Base-by-base conservation (phyloP, 2,888 invertebrate species). In the Lepidocyrtinus sp. region DNA sequence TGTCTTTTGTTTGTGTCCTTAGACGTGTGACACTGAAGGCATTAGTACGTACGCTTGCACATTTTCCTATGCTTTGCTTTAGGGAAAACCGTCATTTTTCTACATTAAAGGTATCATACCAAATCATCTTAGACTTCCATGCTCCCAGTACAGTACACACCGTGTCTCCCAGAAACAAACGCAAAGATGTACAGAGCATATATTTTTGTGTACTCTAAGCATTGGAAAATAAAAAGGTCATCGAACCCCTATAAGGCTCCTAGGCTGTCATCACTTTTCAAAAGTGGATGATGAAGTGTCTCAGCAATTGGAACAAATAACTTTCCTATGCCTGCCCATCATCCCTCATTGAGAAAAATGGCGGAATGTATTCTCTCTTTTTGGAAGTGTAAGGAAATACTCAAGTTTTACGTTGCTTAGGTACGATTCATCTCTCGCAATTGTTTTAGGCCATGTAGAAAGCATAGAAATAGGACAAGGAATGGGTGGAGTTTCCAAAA, bases 261-360 rank as follows among this genome's bases (percentile, higher is more conserved):
- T 5, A 12, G 9, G 55, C 22, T 59, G 59, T 59, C 59, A 59
- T 59, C 59, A 59, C 2, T 59, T 59, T n/a, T 15, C 7, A 59
- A 59, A 55, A 59, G 2, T 7, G 59, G 59, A 59, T 59, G 59
- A 59, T 59, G 59, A 59, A 59, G 22, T 21, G 59, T 21, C 59
- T 59, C 59, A 1, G 12, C 59, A 21, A 21, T 21, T 9, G 1
- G 59, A 59, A 2, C 2, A 3, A 1, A 21, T 59, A 59, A 7
- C 59, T 3, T n/a, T n/a, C n/a, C 19, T 2, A 59, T 7, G 59
- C 22, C 21, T 59, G 22, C 59, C 59, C 22, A 59, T 59, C 59
- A 59, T 59, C 22, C 59, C 22, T 59, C 59, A 59, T 21, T 45
- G 67, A 21, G 45, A 46, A 69, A 12, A 55, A 72, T 45, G 63